Conservation (phyloP, 2,888 invertebrate species). For the Scelioninae gen. 2 region DNA sequence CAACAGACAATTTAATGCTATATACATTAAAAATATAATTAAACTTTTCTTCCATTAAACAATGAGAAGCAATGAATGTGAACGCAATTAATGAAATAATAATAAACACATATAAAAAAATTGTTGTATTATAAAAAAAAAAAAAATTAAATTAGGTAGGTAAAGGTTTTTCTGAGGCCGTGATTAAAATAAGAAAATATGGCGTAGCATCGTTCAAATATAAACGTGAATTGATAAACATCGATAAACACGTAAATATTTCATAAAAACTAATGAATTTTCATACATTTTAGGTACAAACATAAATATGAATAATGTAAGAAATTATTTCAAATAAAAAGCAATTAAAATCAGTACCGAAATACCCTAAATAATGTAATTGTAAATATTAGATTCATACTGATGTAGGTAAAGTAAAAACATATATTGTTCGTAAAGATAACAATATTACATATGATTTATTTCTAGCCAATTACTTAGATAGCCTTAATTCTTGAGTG, state of each 20-base stretch:
- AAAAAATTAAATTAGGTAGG: neutral
- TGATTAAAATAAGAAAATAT: constrained; percentile 19
- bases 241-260: neutral
- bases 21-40: constrained; percentile 41
- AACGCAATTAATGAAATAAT: constrained; percentile 4
- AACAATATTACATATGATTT: neutral
- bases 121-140: neutral
- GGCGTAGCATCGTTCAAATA: constrained; percentile 32
- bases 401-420: no score
- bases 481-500: no score
- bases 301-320: no score
- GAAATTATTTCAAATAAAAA: no score
- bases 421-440: no score
- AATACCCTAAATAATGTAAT: no score
- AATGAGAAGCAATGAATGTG: constrained; percentile 5
- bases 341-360: no score
- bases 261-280: neutral
- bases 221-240: neutral
- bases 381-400: no score
- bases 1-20: constrained; percentile 41
- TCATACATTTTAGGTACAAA: neutral
- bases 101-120: neutral
- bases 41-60: constrained; percentile 15
- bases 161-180: constrained; percentile 2
- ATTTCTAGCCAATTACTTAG: neutral